A percentile compares a stretch with the other conserved stretches of the same genome.
These are phyloP conservation scores for Anguilla rostrata DNA, from an alignment of 2,113 vertebrate species.

Conservation along the genomic window DNA sequence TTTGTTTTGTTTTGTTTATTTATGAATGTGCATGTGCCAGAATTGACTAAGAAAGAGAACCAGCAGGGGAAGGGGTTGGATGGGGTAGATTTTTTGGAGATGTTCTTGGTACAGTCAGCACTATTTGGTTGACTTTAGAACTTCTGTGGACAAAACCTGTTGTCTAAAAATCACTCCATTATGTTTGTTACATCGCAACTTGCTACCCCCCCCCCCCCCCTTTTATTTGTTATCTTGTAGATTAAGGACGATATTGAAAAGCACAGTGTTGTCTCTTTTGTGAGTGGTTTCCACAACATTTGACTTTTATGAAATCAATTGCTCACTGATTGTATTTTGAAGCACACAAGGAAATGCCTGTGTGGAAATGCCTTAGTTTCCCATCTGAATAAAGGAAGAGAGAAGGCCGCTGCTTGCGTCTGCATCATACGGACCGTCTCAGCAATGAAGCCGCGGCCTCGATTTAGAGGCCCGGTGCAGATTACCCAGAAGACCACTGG, in stretches of 20 bases:
- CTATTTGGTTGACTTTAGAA: neutral
- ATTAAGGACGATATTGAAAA: neutral
- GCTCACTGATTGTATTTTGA: neutral
- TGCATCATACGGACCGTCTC: neutral
- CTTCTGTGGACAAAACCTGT: neutral
- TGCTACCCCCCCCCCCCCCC: neutral
- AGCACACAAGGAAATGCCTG: neutral
- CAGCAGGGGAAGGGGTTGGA: neutral
- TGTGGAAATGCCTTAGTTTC: too few species aligned
- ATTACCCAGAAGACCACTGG: neutral
- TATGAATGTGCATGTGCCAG: constrained; percentile 70
- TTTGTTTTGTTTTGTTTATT: constrained; percentile 59
- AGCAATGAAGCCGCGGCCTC: neutral
- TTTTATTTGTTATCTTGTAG: neutral
- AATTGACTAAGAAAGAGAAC: constrained; percentile 60
- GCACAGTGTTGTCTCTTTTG: neutral
- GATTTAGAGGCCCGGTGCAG: neutral
- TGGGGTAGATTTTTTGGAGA: neutral
- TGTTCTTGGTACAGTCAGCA: neutral
- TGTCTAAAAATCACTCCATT: neutral
- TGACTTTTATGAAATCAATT: neutral
- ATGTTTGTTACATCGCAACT: neutral
- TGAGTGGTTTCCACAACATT: neutral
- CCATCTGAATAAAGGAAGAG: neutral
- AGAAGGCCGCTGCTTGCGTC: neutral